Evolutionary conservation across 2,888 invertebrate species (phyloP).

Genomic region (Aphrophora alni): DNA sequence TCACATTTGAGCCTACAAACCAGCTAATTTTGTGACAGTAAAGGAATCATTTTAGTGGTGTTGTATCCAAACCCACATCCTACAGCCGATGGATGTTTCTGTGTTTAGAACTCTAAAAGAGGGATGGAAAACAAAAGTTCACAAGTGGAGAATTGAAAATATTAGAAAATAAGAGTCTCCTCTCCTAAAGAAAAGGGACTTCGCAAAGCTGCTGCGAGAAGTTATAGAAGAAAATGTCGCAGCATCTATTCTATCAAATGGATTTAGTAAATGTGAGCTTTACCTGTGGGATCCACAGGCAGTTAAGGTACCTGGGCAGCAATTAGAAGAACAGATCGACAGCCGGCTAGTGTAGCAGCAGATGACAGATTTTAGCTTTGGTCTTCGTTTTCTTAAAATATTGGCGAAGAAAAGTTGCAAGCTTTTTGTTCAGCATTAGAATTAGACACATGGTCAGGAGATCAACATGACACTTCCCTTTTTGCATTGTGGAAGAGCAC

Average conservation of each 20-base stretch:
- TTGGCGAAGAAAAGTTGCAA: background rate
- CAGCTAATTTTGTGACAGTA: slow-evolving; percentile 48
- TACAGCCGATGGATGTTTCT: slow-evolving; percentile 44
- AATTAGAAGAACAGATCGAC: background rate
- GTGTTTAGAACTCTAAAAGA: slow-evolving; percentile 24
- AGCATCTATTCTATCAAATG: slow-evolving; percentile 34
- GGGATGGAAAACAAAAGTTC: slow-evolving; percentile 36
- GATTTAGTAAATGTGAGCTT: slow-evolving; percentile 41
- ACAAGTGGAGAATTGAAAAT: slow-evolving; percentile 35
- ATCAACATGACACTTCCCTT: slow-evolving; percentile 4
- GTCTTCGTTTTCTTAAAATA: slow-evolving; percentile 3
- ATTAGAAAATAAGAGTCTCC: slow-evolving; percentile 20
- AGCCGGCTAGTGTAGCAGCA: background rate
- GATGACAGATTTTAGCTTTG: background rate
- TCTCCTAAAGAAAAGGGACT: slow-evolving; percentile 31
- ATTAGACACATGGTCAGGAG: slow-evolving; percentile 9
- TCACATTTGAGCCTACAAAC: slow-evolving; percentile 49
- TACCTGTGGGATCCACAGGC: slow-evolving; percentile 39
- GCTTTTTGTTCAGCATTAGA: background rate
- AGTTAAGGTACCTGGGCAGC: too few relatives aligned
- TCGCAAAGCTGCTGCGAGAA: slow-evolving; percentile 28
- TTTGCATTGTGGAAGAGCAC: slow-evolving; percentile 9
- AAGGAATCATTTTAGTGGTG: slow-evolving; percentile 48
- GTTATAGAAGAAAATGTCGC: slow-evolving; percentile 36
- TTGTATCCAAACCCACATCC: slow-evolving; percentile 49